Evolutionary conservation across 2,797 vertebrate genomes (phyloP), one percentile per base, ranked within the genome.

Genomic region (Microctenopoma steveboyesi): DNA sequence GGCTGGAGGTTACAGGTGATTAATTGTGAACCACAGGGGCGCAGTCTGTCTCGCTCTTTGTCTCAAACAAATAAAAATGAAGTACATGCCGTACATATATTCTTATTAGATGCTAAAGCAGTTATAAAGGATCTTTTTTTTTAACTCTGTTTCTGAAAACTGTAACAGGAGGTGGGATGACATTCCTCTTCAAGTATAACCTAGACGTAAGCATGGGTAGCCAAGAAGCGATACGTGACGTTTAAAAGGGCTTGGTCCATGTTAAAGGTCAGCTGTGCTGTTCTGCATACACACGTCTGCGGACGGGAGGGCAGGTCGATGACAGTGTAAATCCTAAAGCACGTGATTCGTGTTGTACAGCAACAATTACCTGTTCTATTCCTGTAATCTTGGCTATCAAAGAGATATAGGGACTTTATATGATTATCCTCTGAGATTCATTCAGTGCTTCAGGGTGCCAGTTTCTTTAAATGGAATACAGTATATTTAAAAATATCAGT

Each of bases 201-300:
- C 60, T 39, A 39, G 50, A 68, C 46, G 25, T 62, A 7, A 35
- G 27, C 16, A 64, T 28, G 14, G 16, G 35, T 39, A 50, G 46
- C 37, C 47, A 45, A 49, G 55, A 42, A 28, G 49, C 1, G 16
- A 59, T 55, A 28, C 49, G 66, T 64, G 39, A 46, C 74, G 71
- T 76, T 57, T 66, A 40, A 63, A 69, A 77, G 58, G 40, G 60
- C 16, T 69, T 51, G n/a, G 35, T 66, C 7, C 40, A 37, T 65
- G 39, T 60, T 54, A 84, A 86, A 81, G 77, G 71, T 80, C 73
- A 79, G 35, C 65, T 69, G 57, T 60, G 62, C 77, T 69, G 67
- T 50, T 69, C 52, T 73, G 50, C 72, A 69, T 25, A n/a, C 69
- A 63, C 62, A 42, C 60, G 15, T 56, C 22, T 37, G 7, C 39